Conservation (phyloP, 2,113 vertebrate genomes). For the Columba livia region DNA sequence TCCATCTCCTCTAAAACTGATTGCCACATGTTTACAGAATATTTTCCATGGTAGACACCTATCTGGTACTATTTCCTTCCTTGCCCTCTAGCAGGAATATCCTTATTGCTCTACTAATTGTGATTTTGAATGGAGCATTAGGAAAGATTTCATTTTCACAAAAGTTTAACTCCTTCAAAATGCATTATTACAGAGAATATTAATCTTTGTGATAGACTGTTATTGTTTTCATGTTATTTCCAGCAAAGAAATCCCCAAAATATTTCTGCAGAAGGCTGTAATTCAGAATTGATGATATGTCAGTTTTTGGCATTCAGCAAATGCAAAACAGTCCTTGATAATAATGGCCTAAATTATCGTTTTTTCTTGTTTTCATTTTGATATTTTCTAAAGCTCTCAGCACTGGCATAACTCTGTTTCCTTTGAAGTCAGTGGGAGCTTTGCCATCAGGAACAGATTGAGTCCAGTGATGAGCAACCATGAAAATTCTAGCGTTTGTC, state of each 20-base stretch:
- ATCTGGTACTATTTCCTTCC: neutral
- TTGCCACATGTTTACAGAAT: neutral
- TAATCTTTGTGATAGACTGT: neutral
- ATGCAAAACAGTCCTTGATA: neutral
- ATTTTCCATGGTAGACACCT: neutral
- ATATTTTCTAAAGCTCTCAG: neutral
- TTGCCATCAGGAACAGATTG: neutral
- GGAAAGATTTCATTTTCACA: neutral
- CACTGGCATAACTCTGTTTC: neutral
- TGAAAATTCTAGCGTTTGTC: neutral
- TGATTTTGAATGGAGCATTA: neutral
- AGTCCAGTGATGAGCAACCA: neutral
- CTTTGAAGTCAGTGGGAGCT: neutral
- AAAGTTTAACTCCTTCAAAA: neutral
- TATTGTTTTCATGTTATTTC: neutral
- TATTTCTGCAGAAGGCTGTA: neutral
- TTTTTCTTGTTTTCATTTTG: neutral
- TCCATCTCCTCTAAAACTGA: neutral
- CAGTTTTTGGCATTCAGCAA: neutral
- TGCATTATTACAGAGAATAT: neutral
- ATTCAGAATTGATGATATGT: neutral
- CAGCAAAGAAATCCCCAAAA: neutral
- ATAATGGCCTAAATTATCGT: neutral
- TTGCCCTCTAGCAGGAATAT: neutral
- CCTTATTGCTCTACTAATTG: neutral